These are phyloP conservation scores for Scomber scombrus DNA, from an alignment of 2,113 vertebrate genomes.

Conservation along the genomic window DNA sequence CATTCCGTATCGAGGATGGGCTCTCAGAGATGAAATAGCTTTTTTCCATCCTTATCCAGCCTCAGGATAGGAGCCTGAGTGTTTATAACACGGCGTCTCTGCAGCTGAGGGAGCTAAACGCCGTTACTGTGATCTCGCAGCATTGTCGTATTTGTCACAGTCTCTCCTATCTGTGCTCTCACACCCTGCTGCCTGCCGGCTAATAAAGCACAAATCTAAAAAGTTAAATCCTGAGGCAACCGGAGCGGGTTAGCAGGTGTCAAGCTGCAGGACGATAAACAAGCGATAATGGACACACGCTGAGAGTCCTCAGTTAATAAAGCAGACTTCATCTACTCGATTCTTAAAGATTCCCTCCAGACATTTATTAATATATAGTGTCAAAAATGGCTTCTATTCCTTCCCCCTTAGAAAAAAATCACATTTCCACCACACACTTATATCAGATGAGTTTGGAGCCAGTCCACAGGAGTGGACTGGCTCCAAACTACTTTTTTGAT, in stretches of 20 bases:
- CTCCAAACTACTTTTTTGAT: too few species aligned
- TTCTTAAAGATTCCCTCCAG: background rate
- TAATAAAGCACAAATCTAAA: background rate
- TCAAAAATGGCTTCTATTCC: too few species aligned
- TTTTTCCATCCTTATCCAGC: conserved; percentile 8
- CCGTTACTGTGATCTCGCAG: background rate
- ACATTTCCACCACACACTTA: too few species aligned
- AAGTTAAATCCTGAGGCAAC: background rate
- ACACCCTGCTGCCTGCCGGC: background rate
- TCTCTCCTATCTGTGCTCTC: background rate
- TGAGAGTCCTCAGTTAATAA: background rate
- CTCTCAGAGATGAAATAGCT: background rate
- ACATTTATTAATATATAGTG: too few species aligned
- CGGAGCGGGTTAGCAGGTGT: background rate
- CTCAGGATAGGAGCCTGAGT: background rate
- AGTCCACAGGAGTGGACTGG: too few species aligned
- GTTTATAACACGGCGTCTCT: background rate
- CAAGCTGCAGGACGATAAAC: background rate
- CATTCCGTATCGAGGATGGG: conserved; percentile 19
- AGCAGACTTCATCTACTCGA: too few species aligned
- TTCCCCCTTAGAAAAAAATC: too few species aligned
- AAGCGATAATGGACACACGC: background rate
- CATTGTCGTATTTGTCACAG: background rate
- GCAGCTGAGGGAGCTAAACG: background rate
- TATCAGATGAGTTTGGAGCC: too few species aligned